These are phyloP conservation scores for Globodera rostochiensis DNA, from an alignment of 1,140 invertebrate species.

Conservation along the genomic window DNA sequence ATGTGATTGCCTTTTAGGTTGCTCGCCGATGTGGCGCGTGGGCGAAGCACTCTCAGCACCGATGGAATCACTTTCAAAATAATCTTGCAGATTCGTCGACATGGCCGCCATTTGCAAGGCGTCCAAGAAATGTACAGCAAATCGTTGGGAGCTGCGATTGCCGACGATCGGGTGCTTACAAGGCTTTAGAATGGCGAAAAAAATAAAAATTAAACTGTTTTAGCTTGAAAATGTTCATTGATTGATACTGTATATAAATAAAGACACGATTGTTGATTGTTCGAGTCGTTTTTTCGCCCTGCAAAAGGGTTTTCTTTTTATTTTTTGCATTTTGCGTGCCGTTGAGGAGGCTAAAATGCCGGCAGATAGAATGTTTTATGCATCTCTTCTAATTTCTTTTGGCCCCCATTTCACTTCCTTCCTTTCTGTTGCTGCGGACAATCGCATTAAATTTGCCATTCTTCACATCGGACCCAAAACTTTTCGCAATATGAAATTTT, in stretches of 20 bases:
- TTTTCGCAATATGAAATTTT: neutral
- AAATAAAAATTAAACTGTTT: neutral
- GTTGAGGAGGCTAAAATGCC: no score
- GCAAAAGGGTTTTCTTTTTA: no score
- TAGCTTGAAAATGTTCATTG: no score
- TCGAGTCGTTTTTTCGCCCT: no score
- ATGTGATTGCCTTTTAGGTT: constrained; percentile 56
- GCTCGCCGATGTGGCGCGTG: constrained; percentile 66
- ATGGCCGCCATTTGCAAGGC: constrained; percentile 69
- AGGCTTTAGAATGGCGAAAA: constrained; percentile 34
- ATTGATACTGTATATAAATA: no score
- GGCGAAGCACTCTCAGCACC: constrained; percentile 70
- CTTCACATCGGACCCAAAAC: neutral
- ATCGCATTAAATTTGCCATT: constrained; percentile 16
- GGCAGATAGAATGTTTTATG: no score
- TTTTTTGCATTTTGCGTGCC: no score
- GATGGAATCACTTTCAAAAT: constrained; percentile 68
- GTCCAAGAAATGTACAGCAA: constrained; percentile 66
- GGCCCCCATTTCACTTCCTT: neutral
- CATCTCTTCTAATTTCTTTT: neutral
- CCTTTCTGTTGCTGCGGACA: neutral
- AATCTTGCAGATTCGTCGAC: constrained; percentile 66
- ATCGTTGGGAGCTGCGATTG: constrained; percentile 66
- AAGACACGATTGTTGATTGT: no score
- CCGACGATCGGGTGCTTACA: constrained; percentile 61